Percentiles rank a stretch among this genome's conserved stretches.
Evolutionary conservation across 2,113 vertebrate genomes (phyloP).

Genomic region (Apodemus speciosus): DNA sequence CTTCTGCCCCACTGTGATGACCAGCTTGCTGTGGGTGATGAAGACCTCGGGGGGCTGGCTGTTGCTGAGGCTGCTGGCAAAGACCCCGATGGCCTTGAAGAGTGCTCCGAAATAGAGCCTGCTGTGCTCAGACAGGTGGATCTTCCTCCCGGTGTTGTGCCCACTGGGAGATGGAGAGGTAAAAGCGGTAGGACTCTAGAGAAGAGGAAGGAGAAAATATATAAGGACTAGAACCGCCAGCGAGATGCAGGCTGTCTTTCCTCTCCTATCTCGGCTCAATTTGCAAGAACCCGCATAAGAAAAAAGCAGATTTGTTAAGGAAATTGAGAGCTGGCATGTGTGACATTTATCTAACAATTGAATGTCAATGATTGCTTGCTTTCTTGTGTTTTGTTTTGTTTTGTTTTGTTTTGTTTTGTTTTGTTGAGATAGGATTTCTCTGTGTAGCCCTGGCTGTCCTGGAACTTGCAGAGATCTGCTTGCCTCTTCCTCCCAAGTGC

Average conservation of each 20-base stretch:
- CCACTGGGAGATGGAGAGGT: background rate
- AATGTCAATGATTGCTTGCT: background rate
- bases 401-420: background rate
- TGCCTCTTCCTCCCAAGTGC: background rate
- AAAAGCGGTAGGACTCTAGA: conserved; percentile 63
- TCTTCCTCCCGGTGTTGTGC: conserved; percentile 63
- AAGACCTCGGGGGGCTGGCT: conserved; percentile 91
- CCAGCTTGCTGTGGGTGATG: conserved; percentile 94
- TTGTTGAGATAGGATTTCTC: background rate
- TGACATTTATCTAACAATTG: background rate
- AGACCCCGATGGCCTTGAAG: conserved; percentile 90
- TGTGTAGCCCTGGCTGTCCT: background rate
- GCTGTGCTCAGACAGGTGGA: conserved; percentile 87
- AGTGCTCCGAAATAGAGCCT: conserved; percentile 93
- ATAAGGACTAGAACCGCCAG: fast-evolving
- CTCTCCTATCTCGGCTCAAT: background rate
- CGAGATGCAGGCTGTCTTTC: background rate
- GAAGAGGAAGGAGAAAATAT: background rate
- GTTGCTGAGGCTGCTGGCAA: conserved; percentile 85
- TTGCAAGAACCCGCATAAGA: background rate
- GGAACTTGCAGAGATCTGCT: background rate
- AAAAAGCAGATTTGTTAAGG: background rate
- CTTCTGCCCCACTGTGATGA: conserved; percentile 96
- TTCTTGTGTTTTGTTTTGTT: background rate
- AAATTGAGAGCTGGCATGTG: background rate